Conservation (phyloP, 2,113 vertebrate species). For the Recurvirostra avosetta region DNA sequence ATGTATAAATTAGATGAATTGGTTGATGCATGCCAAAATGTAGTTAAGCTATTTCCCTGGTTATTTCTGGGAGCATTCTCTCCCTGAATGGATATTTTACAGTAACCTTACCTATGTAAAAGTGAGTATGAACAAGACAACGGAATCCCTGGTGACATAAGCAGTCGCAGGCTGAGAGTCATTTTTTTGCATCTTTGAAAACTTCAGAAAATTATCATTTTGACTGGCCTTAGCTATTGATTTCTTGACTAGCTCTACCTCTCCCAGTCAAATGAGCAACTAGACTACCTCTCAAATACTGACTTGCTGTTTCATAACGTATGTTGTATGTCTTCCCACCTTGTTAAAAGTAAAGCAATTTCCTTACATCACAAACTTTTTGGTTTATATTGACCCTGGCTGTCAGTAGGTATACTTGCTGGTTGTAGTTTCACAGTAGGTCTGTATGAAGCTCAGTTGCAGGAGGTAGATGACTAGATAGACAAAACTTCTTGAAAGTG, state of each 20-base stretch:
- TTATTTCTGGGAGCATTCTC: slow-evolving; percentile 1
- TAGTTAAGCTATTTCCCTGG: background rate
- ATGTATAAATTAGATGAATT: background rate
- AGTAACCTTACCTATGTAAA: background rate
- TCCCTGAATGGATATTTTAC: background rate
- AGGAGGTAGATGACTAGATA: background rate
- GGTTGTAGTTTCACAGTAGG: background rate
- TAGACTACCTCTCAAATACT: slow-evolving; percentile 34
- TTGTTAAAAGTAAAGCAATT: background rate
- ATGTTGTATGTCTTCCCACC: background rate
- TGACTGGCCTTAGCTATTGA: background rate
- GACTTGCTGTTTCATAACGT: background rate
- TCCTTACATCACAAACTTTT: background rate
- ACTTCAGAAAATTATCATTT: background rate
- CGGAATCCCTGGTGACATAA: background rate
- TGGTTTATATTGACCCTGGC: background rate
- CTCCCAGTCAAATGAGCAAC: slow-evolving; percentile 32
- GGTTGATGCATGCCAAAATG: background rate
- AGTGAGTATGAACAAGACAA: background rate
- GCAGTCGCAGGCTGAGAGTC: background rate
- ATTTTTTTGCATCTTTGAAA: background rate
- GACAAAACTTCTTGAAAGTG: background rate
- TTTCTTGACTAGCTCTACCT: slow-evolving; percentile 34
- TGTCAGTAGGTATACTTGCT: background rate
- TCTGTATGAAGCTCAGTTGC: background rate